Base-by-base conservation (phyloP, 2,797 vertebrate genomes). In the Pipistrellus kuhlii region DNA sequence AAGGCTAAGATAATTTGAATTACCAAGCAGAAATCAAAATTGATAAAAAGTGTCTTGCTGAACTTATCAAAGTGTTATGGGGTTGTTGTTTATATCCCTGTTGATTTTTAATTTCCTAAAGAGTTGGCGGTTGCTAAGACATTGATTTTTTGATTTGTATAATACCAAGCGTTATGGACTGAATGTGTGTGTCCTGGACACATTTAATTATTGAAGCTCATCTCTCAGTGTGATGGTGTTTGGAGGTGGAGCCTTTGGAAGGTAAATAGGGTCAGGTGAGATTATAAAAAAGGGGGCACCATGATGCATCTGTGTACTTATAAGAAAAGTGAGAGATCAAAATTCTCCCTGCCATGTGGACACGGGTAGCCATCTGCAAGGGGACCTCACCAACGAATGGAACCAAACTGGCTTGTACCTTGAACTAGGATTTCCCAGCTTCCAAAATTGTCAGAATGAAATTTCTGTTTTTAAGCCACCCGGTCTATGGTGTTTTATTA, bases 71-170 rank as follows among this genome's bases (percentile, higher is more conserved):
- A 90, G 21, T 66, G 6, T 57, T 87, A 69, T 66, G 4, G 15
- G 13, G 9, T 53, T 57, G 30, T 64, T 83, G 25, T 92, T 91
- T 92, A 80, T 84, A 41, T 66, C 27, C 9, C 2, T 86, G 21
- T 82, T 85, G 85, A 55, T 68, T 88, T 57, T 77, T 85, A 57
- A 55, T 76, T 82, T 91, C 85, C 55, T 85, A n/a, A 81, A 72
- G n/a, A 44, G 21, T 48, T 66, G 17, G 51, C 32, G 27, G 48
- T 35, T 57, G 21, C 23, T 66, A 57, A 35, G 11, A 59, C 18
- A 90, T 57, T 41, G 57, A 21, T 90, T 59, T 53, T 57, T 64
- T 91, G 4, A 62, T 75, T 85, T 95, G 88, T 75, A 46, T 10
- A 55, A 46, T 64, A n/a, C 12, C 30, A 71, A n/a, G 25, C 21